phyloP scores from a whole-genome alignment of 1,140 invertebrate genomes.

The Calosoma granatense region DNA sequence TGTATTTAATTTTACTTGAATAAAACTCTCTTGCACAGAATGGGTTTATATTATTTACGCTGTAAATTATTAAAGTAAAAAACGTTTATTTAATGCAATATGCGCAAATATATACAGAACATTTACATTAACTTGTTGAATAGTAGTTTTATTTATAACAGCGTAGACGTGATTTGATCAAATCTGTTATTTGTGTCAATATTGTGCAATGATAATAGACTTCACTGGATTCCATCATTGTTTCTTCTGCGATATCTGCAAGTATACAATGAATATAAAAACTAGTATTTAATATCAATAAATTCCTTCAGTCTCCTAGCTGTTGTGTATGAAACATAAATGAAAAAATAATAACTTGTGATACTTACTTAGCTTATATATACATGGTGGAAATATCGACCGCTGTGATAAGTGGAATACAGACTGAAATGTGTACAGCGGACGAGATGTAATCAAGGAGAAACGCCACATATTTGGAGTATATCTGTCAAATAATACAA shows the following conservation, averaged over 20 bases:
- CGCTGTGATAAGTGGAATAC: background rate
- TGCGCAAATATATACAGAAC: too few species aligned
- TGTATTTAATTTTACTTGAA: too few species aligned
- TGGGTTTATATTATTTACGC: too few species aligned
- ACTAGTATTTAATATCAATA: background rate
- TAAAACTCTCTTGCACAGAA: too few species aligned
- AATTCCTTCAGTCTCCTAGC: background rate
- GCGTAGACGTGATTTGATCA: background rate
- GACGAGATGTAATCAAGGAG: background rate
- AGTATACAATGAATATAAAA: background rate
- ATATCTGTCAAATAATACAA: background rate
- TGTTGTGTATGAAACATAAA: too few species aligned
- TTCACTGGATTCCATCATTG: background rate
- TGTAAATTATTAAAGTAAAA: too few species aligned
- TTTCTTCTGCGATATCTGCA: background rate
- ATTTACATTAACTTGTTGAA: background rate
- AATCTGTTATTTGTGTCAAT: background rate
- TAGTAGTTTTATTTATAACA: background rate
- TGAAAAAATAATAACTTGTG: too few species aligned
- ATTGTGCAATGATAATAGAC: background rate
- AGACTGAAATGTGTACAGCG: background rate
- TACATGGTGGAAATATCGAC: background rate
- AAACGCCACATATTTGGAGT: background rate
- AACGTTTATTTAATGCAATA: too few species aligned
- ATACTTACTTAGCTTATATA: background rate